These are phyloP conservation scores for Siniperca knerii DNA, from an alignment of 2,113 vertebrate genomes.

Conservation along the genomic window DNA sequence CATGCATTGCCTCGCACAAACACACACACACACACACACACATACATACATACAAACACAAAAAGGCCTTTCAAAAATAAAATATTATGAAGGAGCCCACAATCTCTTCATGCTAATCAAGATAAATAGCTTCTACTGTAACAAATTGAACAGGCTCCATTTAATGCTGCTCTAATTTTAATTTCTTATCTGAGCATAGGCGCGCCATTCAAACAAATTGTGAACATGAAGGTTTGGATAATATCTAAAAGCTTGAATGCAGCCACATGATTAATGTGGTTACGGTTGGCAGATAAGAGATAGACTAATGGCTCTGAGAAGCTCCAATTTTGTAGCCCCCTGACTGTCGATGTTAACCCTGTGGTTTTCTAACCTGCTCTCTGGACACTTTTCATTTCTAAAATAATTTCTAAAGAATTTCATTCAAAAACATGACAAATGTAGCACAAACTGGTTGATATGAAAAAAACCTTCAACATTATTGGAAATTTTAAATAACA, in stretches of 20 bases:
- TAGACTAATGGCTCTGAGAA: conserved; percentile 43
- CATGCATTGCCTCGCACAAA: conserved; percentile 20
- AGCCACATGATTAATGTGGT: conserved; percentile 57
- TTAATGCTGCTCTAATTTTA: conserved; percentile 57
- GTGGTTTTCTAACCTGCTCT: background rate
- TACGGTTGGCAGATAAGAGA: conserved; percentile 55
- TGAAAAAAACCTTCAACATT: background rate
- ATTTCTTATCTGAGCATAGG: conserved; percentile 61
- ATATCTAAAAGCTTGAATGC: conserved; percentile 64
- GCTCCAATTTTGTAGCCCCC: conserved; percentile 13
- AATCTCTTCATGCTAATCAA: conserved; percentile 51
- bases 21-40: conserved; percentile 30
- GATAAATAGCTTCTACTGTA: conserved; percentile 65
- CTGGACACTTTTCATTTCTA: background rate
- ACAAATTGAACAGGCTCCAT: conserved; percentile 54
- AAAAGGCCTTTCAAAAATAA: conserved; percentile 41
- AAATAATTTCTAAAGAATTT: conserved; percentile 1
- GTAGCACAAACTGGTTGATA: background rate
- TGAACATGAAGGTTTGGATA: conserved; percentile 58
- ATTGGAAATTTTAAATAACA: background rate
- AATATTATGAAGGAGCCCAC: conserved; percentile 39
- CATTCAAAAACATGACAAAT: background rate
- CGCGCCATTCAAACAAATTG: conserved; percentile 51
- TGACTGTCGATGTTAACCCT: background rate
- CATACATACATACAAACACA: conserved; percentile 1